phyloP scores from a whole-genome alignment of 2,113 vertebrate species.

The Pomatostomus ruficeps region DNA sequence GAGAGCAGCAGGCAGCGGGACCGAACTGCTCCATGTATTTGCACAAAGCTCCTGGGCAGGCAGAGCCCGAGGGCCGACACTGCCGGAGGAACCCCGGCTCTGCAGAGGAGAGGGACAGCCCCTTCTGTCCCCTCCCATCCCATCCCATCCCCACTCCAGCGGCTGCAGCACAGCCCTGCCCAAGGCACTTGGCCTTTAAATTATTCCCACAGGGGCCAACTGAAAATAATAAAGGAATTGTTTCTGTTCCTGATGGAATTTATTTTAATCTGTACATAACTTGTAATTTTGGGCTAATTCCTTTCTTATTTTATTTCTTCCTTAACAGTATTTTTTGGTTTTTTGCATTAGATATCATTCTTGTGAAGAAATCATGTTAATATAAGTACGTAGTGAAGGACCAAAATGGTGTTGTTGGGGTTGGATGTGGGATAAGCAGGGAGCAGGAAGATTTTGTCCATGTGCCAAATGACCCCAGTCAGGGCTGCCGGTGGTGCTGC shows the following conservation, averaged over 20 bases:
- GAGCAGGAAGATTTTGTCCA: slow-evolving; percentile 68
- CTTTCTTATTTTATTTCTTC: slow-evolving; percentile 79
- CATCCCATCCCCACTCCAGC: background rate
- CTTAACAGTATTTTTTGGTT: slow-evolving; percentile 92
- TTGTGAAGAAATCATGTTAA: slow-evolving; percentile 88
- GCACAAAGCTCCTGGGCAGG: background rate
- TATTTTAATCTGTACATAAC: slow-evolving; percentile 80
- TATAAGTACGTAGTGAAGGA: slow-evolving; percentile 93
- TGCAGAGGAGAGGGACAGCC: background rate
- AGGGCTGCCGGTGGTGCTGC: background rate
- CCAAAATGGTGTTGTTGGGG: slow-evolving; percentile 86
- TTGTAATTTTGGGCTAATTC: slow-evolving; percentile 73
- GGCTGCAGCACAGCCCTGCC: slow-evolving; percentile 3
- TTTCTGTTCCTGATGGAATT: slow-evolving; percentile 72
- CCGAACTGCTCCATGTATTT: background rate
- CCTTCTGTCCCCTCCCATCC: background rate
- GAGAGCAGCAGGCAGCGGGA: background rate
- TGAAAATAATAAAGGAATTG: slow-evolving; percentile 52
- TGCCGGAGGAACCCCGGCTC: background rate
- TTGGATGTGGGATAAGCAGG: slow-evolving; percentile 79
- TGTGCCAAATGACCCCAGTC: slow-evolving; percentile 85
- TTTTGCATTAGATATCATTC: slow-evolving; percentile 68
- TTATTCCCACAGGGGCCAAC: slow-evolving; percentile 76
- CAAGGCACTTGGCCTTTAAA: slow-evolving; percentile 66
- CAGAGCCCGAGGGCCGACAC: background rate